Evolutionary conservation across 2,113 vertebrate species (phyloP), one percentile per base, ranked within the genome.

Genomic region (Cynocephalus volans): DNA sequence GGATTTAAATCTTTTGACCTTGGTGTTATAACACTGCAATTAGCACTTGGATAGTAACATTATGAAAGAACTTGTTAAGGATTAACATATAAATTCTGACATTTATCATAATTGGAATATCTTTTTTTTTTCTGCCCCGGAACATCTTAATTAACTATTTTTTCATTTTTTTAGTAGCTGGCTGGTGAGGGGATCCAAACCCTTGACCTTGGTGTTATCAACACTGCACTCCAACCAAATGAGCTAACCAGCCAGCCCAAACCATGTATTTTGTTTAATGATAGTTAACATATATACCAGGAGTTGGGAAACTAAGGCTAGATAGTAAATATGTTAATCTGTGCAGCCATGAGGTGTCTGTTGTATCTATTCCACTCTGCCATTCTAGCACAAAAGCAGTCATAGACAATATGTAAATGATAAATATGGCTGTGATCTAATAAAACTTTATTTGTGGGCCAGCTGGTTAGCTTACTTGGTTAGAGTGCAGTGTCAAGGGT

Each of bases 251-350:
- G 41, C 41, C 41, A 41, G 41, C 41, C 41, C 41, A 41, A 80
- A 80, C 17, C n/a, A 48, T 81, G 8, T 95, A 31, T 87, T 97
- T 85, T 95, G 82, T 52, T 94, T 90, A 91, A 52, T 75, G 90
- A 70, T 75, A 50, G 17, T 60, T 84, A 52, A n/a, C 28, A 58
- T 58, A 52, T 82, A 33, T 62, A 72, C 10, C 36, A 93, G 62
- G 21, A 89, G 15, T 69, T 54, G 26, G 69, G n/a, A 85, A 26
- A 90, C 31, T 58, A 88, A 90, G n/a, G 26, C 56, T 54, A 77
- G 64, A 65, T 52, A 96, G 54, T 93, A 88, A 93, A 84, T 95
- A 69, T 64, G 21, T 72, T 93, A 92, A 60, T 28, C 26, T 84
- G 81, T 92, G n/a, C 62, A 93, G 67, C 23, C 18, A 15, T 82